Conservation (phyloP, 1,140 invertebrate genomes). For the Drosophila erecta region DNA sequence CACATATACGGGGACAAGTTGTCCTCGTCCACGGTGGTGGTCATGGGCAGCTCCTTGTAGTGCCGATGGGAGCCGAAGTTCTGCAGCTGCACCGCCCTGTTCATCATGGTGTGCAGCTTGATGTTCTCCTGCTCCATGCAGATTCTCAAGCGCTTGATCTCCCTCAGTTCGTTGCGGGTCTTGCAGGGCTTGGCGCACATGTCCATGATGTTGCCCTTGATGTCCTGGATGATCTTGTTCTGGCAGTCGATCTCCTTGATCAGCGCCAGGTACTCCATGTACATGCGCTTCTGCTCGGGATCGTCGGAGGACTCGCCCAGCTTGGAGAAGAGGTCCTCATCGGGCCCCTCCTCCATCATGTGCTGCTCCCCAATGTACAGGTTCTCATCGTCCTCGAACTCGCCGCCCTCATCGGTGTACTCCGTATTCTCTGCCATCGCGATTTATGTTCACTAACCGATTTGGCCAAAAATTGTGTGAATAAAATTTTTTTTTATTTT, state of each 20-base stretch:
- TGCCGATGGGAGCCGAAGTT: slow-evolving; percentile 73
- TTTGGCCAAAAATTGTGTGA: neutral
- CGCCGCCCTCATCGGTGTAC: slow-evolving; percentile 57
- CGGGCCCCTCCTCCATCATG: slow-evolving; percentile 54
- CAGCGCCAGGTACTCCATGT: slow-evolving; percentile 71
- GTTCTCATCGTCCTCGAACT: slow-evolving; percentile 55
- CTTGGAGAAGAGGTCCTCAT: slow-evolving; percentile 70
- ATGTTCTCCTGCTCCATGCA: slow-evolving; percentile 82
- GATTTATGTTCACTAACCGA: neutral
- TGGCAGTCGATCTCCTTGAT: slow-evolving; percentile 82
- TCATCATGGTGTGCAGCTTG: slow-evolving; percentile 73
- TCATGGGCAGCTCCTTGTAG: slow-evolving; percentile 64
- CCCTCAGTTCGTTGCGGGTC: slow-evolving; percentile 63
- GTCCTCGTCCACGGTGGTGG: slow-evolving; percentile 79
- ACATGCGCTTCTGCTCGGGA: slow-evolving; percentile 77
- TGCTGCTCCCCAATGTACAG: slow-evolving; percentile 41
- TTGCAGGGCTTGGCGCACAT: slow-evolving; percentile 71
- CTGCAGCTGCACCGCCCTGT: slow-evolving; percentile 69
- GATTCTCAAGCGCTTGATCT: slow-evolving; percentile 69
- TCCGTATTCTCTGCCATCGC: slow-evolving; percentile 58
- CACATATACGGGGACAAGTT: slow-evolving; percentile 66
- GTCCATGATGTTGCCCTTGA: slow-evolving; percentile 70
- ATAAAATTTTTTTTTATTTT: neutral
- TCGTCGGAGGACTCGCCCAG: slow-evolving; percentile 73
- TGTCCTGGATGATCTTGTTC: slow-evolving; percentile 72